Evolutionary conservation across 2,888 invertebrate species (phyloP).

Genomic region (Tenthredo amoena): DNA sequence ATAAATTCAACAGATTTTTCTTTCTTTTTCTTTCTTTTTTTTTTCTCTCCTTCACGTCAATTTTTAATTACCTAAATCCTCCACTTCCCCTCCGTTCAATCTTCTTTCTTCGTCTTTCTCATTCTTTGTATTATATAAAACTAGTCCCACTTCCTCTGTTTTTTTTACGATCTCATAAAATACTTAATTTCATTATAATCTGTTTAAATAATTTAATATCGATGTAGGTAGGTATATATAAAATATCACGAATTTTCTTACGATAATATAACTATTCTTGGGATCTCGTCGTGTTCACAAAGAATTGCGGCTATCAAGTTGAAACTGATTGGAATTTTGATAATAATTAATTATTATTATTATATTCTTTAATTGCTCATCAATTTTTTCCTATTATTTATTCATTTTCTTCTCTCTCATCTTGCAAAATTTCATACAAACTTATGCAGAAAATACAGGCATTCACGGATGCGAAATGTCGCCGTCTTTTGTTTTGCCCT

Average conservation of each 20-base stretch:
- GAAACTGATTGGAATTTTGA: too few species aligned
- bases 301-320: too few species aligned
- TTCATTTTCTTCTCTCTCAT: background rate
- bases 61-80: slow-evolving; percentile 58
- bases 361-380: too few species aligned
- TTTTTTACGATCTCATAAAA: background rate
- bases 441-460: slow-evolving; percentile 1
- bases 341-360: too few species aligned
- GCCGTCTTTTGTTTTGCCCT: slow-evolving; percentile 69
- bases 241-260: too few species aligned
- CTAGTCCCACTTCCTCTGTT: background rate
- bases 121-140: background rate
- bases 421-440: background rate
- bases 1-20: slow-evolving; percentile 68
- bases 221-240: too few species aligned
- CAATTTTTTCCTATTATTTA: background rate
- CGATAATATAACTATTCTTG: too few species aligned
- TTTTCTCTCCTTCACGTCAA: slow-evolving; percentile 56
- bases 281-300: too few species aligned
- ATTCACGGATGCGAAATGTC: slow-evolving; percentile 58
- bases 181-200: too few species aligned
- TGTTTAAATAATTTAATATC: too few species aligned
- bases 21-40: slow-evolving; percentile 55
- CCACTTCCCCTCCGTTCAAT: background rate
- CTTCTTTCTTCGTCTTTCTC: background rate